Base-by-base conservation (phyloP, 2,888 invertebrate genomes). In the Pandemis corylana region DNA sequence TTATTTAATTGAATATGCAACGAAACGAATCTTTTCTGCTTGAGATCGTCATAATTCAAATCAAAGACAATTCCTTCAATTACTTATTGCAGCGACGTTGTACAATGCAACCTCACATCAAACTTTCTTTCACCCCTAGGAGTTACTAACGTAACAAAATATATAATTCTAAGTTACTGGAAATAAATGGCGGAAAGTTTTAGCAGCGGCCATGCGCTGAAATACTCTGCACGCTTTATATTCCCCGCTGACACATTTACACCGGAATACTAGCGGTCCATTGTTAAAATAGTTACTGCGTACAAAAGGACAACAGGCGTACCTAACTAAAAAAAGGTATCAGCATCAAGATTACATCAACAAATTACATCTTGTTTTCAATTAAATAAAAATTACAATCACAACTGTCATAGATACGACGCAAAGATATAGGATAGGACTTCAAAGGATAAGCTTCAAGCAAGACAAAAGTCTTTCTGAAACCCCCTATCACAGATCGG, bases 191-290 rank as follows among this genome's bases (percentile, higher is more conserved):
- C 74, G 76, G 75, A 78, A 77, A 77, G 74, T 81, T 80, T 80
- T 77, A 79, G 76, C 73, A 78, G 71, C 67, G 61, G 78, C 77
- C 71, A 77, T 70, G 76, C 76, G 78, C 79, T 76, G 75, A 78
- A 79, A 81, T 81, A 77, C 72, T 80, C 81, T 76, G 78, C 78
- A 61, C 51, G 71, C 65, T 85, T 85, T 82, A 85, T 80, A 79
- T 80, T 82, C 76, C 84, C 83, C 82, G 73, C 77, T 68, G 82
- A 82, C 78, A 80, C 82, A 80, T 80, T 84, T 83, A 80, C 78
- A 79, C 76, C 76, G 76, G 77, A 80, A 80, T 74, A 80, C 77
- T 79, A 77, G 75, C 77, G 70, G 74, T 68, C 53, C 68, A 68
- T 73, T 73, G 68, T 68, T 68, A 64, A 68, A 73, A 68, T 68